Evolutionary conservation across 2,797 vertebrate genomes (phyloP).

Genomic region (Petrocephalus schoutedeni): DNA sequence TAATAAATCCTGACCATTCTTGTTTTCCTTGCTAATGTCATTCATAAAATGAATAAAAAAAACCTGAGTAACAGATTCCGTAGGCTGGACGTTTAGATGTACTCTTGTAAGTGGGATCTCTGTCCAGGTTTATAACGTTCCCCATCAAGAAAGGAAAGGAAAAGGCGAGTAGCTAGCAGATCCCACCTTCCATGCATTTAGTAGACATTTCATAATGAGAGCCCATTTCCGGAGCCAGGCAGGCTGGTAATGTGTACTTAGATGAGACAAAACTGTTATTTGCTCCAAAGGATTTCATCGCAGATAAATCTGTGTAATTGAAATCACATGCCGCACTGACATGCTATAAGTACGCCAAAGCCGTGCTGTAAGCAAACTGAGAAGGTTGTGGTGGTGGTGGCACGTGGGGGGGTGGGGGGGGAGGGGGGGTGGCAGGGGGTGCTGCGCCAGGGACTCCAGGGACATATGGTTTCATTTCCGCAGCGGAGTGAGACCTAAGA

Average conservation of each 20-base stretch:
- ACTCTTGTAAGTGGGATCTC: not conserved
- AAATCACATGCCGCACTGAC: not conserved
- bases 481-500: not conserved
- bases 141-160: not conserved
- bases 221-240: constrained; percentile 29
- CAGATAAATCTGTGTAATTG: constrained; percentile 16
- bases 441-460: not conserved
- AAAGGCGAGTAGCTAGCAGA: not conserved
- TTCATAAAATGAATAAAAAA: not conserved
- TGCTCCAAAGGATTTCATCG: constrained; percentile 8
- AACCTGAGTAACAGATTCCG: not conserved
- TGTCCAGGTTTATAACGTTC: not conserved
- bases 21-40: not conserved
- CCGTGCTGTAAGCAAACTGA: not conserved
- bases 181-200: constrained; percentile 31
- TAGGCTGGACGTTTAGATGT: not conserved
- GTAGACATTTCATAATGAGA: constrained; percentile 34
- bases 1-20: not conserved
- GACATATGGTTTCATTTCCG: constrained; percentile 15
- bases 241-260: constrained; percentile 9
- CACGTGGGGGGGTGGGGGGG: not conserved
- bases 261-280: constrained; percentile 20
- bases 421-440: not conserved
- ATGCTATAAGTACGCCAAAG: not conserved
- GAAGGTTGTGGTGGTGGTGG: not conserved